A percentile compares a stretch with the other conserved stretches of the same genome.
These are phyloP conservation scores for Eleutherodactylus coqui DNA, from an alignment of 2,797 vertebrate species.

Conservation along the genomic window DNA sequence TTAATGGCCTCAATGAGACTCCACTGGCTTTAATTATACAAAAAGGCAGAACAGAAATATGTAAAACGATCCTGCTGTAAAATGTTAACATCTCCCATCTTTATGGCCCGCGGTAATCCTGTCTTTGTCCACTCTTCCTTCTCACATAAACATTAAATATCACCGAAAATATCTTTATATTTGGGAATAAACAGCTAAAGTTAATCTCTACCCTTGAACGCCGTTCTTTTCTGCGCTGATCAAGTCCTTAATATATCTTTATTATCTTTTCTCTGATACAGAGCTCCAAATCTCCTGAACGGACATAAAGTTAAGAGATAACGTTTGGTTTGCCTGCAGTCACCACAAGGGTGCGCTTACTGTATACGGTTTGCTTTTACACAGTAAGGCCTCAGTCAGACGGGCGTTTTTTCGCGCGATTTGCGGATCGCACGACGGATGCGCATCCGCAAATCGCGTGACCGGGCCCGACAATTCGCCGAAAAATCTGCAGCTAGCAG, in stretches of 20 bases:
- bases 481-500: no score
- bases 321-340: no score
- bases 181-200: background rate
- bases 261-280: background rate
- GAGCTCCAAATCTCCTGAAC: background rate
- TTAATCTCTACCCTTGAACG: background rate
- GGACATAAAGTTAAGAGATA: background rate
- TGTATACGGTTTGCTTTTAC: no score
- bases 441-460: no score
- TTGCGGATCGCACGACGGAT: no score
- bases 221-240: background rate
- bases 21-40: conserved; percentile 84
- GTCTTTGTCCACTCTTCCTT: background rate
- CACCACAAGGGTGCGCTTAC: no score
- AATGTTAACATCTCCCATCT: background rate
- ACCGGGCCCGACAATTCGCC: no score
- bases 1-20: conserved; percentile 80
- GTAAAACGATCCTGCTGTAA: conserved; percentile 22
- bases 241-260: background rate
- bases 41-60: conserved; percentile 72
- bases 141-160: conserved; percentile 10
- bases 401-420: no score
- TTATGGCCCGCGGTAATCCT: conserved; percentile 39
- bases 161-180: background rate
- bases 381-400: no score